phyloP scores from a whole-genome alignment of 2,888 invertebrate species.

The Ectemnius cavifrons region DNA sequence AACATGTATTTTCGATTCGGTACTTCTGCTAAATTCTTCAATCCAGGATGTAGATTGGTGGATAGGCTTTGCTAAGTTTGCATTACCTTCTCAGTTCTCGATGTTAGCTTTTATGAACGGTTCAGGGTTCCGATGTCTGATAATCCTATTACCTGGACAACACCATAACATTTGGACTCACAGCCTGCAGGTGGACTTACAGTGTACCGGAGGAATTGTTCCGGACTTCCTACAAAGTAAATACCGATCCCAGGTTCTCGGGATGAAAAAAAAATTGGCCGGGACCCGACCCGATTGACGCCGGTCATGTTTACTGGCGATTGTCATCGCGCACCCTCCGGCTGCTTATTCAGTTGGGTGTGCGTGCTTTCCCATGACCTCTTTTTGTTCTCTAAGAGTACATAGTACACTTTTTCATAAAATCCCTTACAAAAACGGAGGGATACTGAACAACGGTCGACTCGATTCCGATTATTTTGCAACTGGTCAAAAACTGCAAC shows the following conservation, averaged over 20 bases:
- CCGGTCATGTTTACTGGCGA: slow-evolving; percentile 53
- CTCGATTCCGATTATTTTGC: too few species aligned
- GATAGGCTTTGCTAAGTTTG: neutral
- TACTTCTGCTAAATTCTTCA: too few species aligned
- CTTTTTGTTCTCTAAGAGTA: neutral
- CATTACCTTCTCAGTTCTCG: slow-evolving; percentile 6
- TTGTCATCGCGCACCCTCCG: slow-evolving; percentile 47
- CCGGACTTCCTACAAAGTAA: slow-evolving; percentile 63
- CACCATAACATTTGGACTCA: slow-evolving; percentile 57
- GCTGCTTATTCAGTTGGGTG: slow-evolving; percentile 36
- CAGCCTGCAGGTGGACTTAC: slow-evolving; percentile 24
- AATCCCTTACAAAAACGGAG: too few species aligned
- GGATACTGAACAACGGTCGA: too few species aligned
- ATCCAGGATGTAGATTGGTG: too few species aligned
- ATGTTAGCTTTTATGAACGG: slow-evolving; percentile 46
- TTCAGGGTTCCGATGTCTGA: slow-evolving; percentile 57
- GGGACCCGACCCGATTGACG: slow-evolving; percentile 44
- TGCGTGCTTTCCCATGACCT: slow-evolving; percentile 37
- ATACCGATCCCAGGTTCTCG: slow-evolving; percentile 64
- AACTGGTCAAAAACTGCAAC: too few species aligned
- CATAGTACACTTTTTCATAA: too few species aligned
- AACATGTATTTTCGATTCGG: too few species aligned
- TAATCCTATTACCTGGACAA: slow-evolving; percentile 66
- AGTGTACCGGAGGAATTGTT: slow-evolving; percentile 53
- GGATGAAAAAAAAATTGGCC: slow-evolving; percentile 49